Conservation (phyloP, 2,113 vertebrate species). For the Paradoxurus hermaphroditus region DNA sequence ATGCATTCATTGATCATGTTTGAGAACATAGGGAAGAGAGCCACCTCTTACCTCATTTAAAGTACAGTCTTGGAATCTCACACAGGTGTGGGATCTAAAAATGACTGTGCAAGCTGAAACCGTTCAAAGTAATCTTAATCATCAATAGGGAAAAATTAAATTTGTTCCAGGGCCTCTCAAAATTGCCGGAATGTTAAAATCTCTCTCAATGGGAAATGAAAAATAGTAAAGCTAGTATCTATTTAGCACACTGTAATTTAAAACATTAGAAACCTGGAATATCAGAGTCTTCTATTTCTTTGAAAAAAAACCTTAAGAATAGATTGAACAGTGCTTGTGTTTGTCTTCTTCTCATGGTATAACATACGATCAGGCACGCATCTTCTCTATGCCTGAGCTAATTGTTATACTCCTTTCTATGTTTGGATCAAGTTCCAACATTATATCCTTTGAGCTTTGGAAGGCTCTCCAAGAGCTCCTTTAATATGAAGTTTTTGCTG, state of each 20-base stretch:
- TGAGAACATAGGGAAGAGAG: neutral
- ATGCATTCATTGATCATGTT: neutral
- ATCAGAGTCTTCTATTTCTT: neutral
- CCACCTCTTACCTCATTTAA: neutral
- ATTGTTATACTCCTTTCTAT: neutral
- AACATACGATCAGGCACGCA: neutral
- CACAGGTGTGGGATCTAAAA: neutral
- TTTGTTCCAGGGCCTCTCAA: neutral
- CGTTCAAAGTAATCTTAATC: neutral
- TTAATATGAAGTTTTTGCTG: neutral
- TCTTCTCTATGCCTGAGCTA: neutral
- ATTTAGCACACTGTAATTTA: neutral
- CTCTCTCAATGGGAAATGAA: neutral
- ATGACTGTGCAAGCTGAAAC: neutral
- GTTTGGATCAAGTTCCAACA: neutral
- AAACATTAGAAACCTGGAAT: constrained; percentile 34
- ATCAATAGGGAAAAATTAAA: neutral
- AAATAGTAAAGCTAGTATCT: neutral
- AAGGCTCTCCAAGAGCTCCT: neutral
- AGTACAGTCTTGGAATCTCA: neutral
- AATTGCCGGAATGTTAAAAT: neutral
- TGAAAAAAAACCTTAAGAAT: neutral
- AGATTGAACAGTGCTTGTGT: neutral
- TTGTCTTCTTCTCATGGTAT: neutral
- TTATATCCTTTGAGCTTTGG: neutral